A percentile compares a stretch with the other conserved stretches of the same genome.
Conservation (phyloP, 2,888 invertebrate species). For the Biston betularia region DNA sequence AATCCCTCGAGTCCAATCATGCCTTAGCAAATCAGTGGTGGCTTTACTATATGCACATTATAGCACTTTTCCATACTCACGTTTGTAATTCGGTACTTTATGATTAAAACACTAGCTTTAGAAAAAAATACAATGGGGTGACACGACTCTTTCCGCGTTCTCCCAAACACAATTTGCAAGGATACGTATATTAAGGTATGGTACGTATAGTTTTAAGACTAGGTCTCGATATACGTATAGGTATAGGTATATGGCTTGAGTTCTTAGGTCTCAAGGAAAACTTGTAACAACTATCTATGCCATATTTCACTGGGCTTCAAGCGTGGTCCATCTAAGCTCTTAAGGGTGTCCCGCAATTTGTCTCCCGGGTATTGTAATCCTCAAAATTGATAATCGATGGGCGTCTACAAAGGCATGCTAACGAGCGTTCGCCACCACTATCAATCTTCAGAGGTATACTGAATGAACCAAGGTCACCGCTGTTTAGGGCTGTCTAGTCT, state of each 20-base stretch:
- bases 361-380: conserved; percentile 62
- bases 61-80: too few species aligned
- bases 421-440: conserved; percentile 61
- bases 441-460: conserved; percentile 61
- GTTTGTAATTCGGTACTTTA: too few species aligned
- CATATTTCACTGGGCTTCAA: conserved; percentile 40
- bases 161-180: too few species aligned
- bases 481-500: conserved; percentile 21
- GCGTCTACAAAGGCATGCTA: conserved; percentile 64
- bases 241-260: neutral
- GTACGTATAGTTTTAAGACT: too few species aligned
- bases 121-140: too few species aligned
- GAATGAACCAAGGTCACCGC: conserved; percentile 57
- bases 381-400: conserved; percentile 74
- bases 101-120: too few species aligned
- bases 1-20: too few species aligned
- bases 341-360: conserved; percentile 61
- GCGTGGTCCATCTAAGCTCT: conserved; percentile 55
- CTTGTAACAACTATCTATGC: conserved; percentile 9
- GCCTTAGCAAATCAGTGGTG: too few species aligned
- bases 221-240: too few species aligned
- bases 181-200: too few species aligned
- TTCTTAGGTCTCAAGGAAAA: neutral
- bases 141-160: too few species aligned
- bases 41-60: too few species aligned